Conservation (phyloP, 2,113 vertebrate genomes). For the Chaetops frenatus region DNA sequence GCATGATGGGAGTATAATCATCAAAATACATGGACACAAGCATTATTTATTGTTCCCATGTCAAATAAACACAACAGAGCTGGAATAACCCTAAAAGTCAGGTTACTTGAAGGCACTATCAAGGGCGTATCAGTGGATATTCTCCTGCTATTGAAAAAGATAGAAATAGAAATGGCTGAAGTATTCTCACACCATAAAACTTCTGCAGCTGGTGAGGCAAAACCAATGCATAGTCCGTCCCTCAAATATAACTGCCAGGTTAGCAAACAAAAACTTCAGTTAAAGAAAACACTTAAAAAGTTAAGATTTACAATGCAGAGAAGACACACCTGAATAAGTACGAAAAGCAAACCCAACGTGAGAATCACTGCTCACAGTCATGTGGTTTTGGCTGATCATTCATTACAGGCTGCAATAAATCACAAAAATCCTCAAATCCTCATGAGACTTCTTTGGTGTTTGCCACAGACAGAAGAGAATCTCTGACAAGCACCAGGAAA, state of each 20-base stretch:
- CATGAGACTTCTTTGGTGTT: background rate
- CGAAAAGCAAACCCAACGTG: background rate
- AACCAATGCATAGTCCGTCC: background rate
- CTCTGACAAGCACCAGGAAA: background rate
- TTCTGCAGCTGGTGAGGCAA: background rate
- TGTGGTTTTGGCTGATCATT: background rate
- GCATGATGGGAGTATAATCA: background rate
- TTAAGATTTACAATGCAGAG: background rate
- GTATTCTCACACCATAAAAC: background rate
- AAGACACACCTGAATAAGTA: accelerated
- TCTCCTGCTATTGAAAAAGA: background rate
- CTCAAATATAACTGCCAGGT: background rate
- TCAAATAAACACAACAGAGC: background rate
- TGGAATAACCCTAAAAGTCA: background rate
- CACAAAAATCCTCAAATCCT: background rate
- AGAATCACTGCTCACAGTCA: background rate
- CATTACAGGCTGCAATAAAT: background rate
- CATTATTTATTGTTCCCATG: background rate
- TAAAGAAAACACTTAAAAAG: background rate
- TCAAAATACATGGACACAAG: background rate
- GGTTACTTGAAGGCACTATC: background rate
- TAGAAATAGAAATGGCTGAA: background rate
- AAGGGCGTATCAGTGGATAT: background rate
- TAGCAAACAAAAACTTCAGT: background rate
- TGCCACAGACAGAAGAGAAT: background rate